Evolutionary conservation across 2,113 vertebrate species (phyloP).

Genomic region (Colaptes auratus): DNA sequence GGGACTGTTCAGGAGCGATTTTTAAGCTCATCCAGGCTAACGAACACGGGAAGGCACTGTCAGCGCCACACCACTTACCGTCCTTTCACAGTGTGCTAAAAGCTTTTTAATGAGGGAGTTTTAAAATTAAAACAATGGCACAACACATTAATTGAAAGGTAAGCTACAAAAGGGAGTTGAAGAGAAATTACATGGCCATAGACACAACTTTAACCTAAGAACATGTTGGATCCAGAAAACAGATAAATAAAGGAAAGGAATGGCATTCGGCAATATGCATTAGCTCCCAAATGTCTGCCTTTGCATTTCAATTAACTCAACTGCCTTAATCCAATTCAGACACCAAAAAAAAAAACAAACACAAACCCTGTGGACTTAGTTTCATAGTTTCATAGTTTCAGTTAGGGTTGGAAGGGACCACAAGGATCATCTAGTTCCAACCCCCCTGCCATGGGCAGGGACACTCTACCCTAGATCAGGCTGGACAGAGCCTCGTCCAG

Average conservation of each 20-base stretch:
- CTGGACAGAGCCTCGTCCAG: too few relatives aligned
- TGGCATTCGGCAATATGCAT: neutral
- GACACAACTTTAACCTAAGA: neutral
- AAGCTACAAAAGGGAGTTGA: conserved; percentile 9
- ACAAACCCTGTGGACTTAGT: neutral
- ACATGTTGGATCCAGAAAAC: neutral
- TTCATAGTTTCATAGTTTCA: too few relatives aligned
- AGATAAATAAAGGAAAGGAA: neutral
- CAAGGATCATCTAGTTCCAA: too few relatives aligned
- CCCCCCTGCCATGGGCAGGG: too few relatives aligned
- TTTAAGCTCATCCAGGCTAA: neutral
- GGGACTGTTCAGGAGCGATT: neutral
- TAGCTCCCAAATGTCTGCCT: conserved; percentile 5
- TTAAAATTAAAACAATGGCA: conserved; percentile 55
- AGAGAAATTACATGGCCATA: conserved; percentile 27
- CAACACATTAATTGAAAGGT: conserved; percentile 35
- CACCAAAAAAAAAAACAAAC: neutral
- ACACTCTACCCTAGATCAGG: too few relatives aligned
- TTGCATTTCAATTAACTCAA: conserved; percentile 15
- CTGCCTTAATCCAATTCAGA: neutral
- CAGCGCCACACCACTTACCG: neutral
- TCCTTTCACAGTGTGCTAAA: neutral
- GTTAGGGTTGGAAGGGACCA: too few relatives aligned
- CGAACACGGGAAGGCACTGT: neutral
- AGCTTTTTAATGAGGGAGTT: conserved; percentile 27